Evolutionary conservation across 2,888 invertebrate species (phyloP), one percentile per base, ranked within the genome.

Genomic region (Pyrrhosoma nymphula): DNA sequence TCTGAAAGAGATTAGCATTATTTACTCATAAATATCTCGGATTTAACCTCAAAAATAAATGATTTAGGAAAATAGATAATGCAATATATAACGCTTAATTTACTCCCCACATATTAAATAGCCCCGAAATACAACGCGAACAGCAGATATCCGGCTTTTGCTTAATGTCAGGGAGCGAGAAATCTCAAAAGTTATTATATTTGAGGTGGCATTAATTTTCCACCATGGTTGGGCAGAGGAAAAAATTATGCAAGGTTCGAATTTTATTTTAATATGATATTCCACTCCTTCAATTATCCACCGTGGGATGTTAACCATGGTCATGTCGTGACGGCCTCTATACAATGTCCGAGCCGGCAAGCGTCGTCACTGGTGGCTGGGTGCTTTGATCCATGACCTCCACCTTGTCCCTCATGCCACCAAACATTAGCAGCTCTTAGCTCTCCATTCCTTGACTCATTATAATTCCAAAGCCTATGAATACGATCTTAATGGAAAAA

Each of bases 371-470:
- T n/a, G n/a, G 69, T 69, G 69, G 23, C n/a, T 69, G 69, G 69
- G 69, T 69, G 26, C 69, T 26, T 69, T 26, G 69, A 69, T 26
- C 69, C 69, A 26, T n/a, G n/a, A 69, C n/a, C 69, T 23, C 63
- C 18, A 63, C 8, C 23, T 18, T 23, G 23, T 63, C 0, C 23
- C 63, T 63, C 63, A 63, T 63, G 63, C 8, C 23, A 18, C 18
- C 8, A 63, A 69, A 69, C 69, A 69, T 69, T 6, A n/a, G 12
- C 69, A 69, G 26, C 26, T n/a, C 69, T 69, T n/a, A 69, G 26
- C 69, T 8, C 69, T n/a, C 69, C 69, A 69, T 69, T 69, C 69
- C 69, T 69, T 69, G 69, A n/a, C 69, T 69, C 69, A 69, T 69
- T 69, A 26, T 26, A 69, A n/a, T 69, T 69, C n/a, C 10, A 69